A percentile compares a stretch with the other conserved stretches of the same genome.
Conservation (phyloP, 2,113 vertebrate genomes). For the Piprites chloris region DNA sequence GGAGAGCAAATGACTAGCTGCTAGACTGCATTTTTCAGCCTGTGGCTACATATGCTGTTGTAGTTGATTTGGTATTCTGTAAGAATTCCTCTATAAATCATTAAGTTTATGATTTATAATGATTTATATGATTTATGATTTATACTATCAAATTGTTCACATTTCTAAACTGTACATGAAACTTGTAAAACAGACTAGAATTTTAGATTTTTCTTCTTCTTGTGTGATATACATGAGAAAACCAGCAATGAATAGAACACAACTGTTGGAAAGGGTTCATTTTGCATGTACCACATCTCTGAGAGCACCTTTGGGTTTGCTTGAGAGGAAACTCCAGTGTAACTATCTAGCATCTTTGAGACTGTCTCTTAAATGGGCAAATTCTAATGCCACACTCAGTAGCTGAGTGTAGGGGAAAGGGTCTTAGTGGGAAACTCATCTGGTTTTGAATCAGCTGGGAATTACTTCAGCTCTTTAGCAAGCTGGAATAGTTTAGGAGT, state of each 20-base stretch:
- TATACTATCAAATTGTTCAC: neutral
- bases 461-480: neutral
- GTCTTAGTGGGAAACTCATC: neutral
- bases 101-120: no score
- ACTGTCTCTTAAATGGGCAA: neutral
- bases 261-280: neutral
- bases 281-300: neutral
- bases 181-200: conserved; percentile 13
- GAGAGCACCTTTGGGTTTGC: neutral
- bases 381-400: neutral
- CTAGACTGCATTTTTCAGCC: neutral
- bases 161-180: neutral
- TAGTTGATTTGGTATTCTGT: neutral
- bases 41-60: neutral
- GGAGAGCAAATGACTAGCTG: neutral
- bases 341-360: neutral
- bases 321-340: conserved; percentile 7
- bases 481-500: neutral
- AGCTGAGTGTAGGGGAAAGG: neutral
- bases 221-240: neutral
- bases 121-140: no score
- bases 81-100: neutral
- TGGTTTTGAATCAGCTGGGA: neutral
- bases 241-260: neutral
- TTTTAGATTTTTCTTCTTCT: conserved; percentile 34